Evolutionary conservation across 2,797 vertebrate genomes (phyloP), one percentile per base, ranked within the genome.

Genomic region (Benthosema pterotum): DNA sequence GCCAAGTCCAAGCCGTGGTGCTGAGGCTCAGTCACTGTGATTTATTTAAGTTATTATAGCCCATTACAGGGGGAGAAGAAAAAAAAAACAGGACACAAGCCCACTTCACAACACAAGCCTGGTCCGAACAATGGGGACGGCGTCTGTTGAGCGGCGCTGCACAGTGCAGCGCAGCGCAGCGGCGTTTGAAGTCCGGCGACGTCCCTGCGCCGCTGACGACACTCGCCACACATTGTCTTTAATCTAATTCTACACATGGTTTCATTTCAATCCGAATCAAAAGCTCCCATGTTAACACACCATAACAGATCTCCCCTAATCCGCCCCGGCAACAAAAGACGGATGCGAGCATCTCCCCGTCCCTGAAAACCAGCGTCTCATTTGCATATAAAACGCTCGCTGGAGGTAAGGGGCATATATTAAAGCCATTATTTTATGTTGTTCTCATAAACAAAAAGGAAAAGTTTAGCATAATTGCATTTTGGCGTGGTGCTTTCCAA

Each of bases 241-340:
- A 91, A 93, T 93, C 90, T 88, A 93, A 92, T 91, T 91, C 89
- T 93, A 89, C 89, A 92, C 90, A 91, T 91, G 88, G 89, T 91
- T 90, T 89, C 79, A 75, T 87, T 92, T 93, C 89, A 91, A 85
- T 89, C 87, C 80, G 77, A 92, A 91, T 92, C 91, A 91, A 93
- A 92, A 91, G 90, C 90, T 88, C 88, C 82, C 84, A 83, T 93
- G 91, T 91, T 92, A 89, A 93, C 90, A 91, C 89, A 91, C 89
- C 92, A 90, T 89, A 92, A 91, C 90, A 92, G 89, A 91, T 91
- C 88, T 89, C 84, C 85, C 81, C 80, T 92, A 92, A 92, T 92
- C 91, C 89, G 78, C 82, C 85, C 28, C 81, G 83, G 87, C 87
- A 88, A 93, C 89, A 91, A 91, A 90, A 91, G 87, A 92, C 83